Conservation (phyloP, 2,113 vertebrate genomes). For the Furnarius figulus region DNA sequence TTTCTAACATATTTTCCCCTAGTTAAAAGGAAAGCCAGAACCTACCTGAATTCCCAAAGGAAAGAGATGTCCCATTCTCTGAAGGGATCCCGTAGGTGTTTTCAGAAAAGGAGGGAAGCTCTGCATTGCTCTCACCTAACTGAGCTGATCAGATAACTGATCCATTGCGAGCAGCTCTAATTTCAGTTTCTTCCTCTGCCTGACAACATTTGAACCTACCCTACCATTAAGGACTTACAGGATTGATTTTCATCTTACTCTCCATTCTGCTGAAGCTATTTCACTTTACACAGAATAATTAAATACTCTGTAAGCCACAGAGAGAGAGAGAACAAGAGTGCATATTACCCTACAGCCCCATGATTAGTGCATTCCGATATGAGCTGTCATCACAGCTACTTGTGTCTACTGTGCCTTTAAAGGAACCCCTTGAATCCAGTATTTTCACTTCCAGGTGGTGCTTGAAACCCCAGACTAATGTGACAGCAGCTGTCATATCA, state of each 20-base stretch:
- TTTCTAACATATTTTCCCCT: neutral
- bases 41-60: neutral
- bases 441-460: neutral
- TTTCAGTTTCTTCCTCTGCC: neutral
- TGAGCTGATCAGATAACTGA: neutral
- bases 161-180: neutral
- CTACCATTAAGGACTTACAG: conserved; percentile 28
- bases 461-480: neutral
- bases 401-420: neutral
- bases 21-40: neutral
- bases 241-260: conserved; percentile 32
- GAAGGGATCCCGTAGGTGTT: neutral
- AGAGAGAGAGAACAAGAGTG: conserved; percentile 9
- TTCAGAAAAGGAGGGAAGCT: neutral
- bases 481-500: neutral
- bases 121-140: neutral
- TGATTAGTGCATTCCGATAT: conserved; percentile 6
- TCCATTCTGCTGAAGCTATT: conserved; percentile 2
- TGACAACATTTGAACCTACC: conserved; percentile 18
- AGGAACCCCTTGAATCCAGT: neutral
- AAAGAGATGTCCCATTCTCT: neutral
- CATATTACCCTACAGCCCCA: neutral
- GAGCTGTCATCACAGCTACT: neutral
- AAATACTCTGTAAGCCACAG: neutral
- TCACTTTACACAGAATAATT: conserved; percentile 44